phyloP scores from a whole-genome alignment of 1,140 invertebrate genomes.

The Orussus abietinus region DNA sequence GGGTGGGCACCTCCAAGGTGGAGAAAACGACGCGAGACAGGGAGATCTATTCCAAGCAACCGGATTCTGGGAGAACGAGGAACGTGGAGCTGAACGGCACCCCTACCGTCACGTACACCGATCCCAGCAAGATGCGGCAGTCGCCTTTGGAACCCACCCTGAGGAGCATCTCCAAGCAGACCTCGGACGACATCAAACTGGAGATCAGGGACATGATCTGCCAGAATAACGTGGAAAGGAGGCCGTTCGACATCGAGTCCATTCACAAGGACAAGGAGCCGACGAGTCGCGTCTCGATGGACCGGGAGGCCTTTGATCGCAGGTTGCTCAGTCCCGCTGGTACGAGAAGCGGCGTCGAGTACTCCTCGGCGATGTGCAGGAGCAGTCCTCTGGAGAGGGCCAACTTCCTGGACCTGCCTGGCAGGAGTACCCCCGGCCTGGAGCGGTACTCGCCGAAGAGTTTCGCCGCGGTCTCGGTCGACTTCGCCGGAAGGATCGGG shows the following conservation, averaged over 20 bases:
- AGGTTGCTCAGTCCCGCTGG: slow-evolving; percentile 7
- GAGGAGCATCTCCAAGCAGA: slow-evolving; percentile 23
- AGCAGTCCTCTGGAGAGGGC: slow-evolving; percentile 17
- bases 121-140: slow-evolving; percentile 33
- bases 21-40: slow-evolving; percentile 30
- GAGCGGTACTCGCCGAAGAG: slow-evolving; percentile 22
- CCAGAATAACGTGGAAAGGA: slow-evolving; percentile 28
- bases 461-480: slow-evolving; percentile 21
- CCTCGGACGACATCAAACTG: slow-evolving; percentile 25
- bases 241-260: slow-evolving; percentile 28
- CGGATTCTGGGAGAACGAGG: slow-evolving; percentile 16
- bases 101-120: slow-evolving; percentile 37
- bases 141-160: slow-evolving; percentile 21
- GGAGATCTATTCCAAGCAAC: slow-evolving; percentile 31
- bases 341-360: slow-evolving; percentile 13
- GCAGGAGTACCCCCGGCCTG: slow-evolving; percentile 8
- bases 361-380: slow-evolving; percentile 11
- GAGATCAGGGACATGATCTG: slow-evolving; percentile 29
- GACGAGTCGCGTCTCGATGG: neutral
- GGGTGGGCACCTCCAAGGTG: slow-evolving; percentile 33
- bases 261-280: slow-evolving; percentile 26
- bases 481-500: slow-evolving; percentile 8
- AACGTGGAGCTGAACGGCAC: slow-evolving; percentile 21
- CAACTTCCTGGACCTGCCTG: slow-evolving; percentile 17
- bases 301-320: slow-evolving; percentile 20